These are phyloP conservation scores for Tenualosa thibaudeaui DNA, from an alignment of 2,797 vertebrate species.

Conservation along the genomic window DNA sequence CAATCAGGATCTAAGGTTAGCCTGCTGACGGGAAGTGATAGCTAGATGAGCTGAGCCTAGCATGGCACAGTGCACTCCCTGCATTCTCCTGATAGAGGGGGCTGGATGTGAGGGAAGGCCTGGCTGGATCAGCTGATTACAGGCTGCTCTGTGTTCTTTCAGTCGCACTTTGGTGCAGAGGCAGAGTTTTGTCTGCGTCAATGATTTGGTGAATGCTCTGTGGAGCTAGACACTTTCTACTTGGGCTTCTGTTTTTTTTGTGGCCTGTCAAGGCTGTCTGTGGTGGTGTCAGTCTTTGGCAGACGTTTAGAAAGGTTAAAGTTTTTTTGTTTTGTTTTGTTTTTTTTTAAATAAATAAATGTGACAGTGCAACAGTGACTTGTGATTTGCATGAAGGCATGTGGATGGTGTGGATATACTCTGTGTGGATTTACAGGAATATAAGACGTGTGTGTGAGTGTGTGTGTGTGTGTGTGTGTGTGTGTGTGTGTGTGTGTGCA, in stretches of 20 bases:
- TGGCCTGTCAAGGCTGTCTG: not conserved
- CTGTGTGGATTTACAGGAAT: too few relatives aligned
- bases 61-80: not conserved
- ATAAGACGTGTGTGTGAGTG: not conserved
- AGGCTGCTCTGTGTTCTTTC: constrained; percentile 13
- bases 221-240: not conserved
- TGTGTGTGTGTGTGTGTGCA: constrained; percentile 25
- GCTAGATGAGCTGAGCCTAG: not conserved
- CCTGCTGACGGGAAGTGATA: not conserved
- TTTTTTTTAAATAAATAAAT: not conserved
- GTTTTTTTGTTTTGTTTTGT: not conserved
- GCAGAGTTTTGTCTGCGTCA: not conserved
- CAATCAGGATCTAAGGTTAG: constrained; percentile 32
- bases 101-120: not conserved
- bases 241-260: not conserved
- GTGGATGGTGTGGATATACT: too few relatives aligned
- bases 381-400: not conserved
- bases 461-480: constrained; percentile 16
- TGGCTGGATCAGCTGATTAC: constrained; percentile 4
- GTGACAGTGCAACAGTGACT: not conserved
- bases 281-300: not conserved
- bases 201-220: not conserved
- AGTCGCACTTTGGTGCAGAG: not conserved
- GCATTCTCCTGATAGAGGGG: not conserved
- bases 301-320: not conserved